Evolutionary conservation across 2,888 invertebrate genomes (phyloP).

Genomic region (Phyllotreta striolata): DNA sequence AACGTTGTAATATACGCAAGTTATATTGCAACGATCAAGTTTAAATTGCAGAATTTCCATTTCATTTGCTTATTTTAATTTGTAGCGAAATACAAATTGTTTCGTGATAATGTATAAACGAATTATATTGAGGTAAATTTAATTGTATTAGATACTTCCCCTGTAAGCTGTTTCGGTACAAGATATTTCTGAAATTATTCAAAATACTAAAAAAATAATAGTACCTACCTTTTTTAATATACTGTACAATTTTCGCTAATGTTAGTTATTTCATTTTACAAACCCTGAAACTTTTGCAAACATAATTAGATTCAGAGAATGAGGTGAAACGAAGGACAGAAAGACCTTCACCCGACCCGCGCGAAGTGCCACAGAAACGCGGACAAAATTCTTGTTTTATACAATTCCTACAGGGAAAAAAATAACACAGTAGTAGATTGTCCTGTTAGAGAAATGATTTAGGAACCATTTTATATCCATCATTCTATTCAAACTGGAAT

Average conservation of each 20-base stretch:
- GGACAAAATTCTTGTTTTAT: not conserved
- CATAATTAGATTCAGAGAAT: constrained; percentile 26
- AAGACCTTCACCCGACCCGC: constrained; percentile 10
- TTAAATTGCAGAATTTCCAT: constrained; percentile 9
- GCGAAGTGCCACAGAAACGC: not conserved
- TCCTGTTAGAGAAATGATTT: not conserved
- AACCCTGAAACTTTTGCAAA: constrained; percentile 24
- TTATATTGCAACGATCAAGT: constrained; percentile 4
- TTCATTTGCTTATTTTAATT: not conserved
- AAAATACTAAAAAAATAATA: not conserved
- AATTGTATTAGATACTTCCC: too few relatives aligned
- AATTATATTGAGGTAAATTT: too few relatives aligned
- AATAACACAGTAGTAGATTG: too few relatives aligned
- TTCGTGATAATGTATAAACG: too few relatives aligned
- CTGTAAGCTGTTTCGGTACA: too few relatives aligned
- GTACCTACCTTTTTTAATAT: not conserved
- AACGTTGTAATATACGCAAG: constrained; percentile 22
- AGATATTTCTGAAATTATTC: too few relatives aligned
- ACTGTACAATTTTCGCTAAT: constrained; percentile 4
- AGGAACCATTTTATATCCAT: constrained; percentile 8
- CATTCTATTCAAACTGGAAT: constrained; percentile 32
- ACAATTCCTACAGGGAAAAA: too few relatives aligned
- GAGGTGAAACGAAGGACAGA: constrained; percentile 21
- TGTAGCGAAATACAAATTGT: too few relatives aligned
- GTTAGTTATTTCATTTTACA: constrained; percentile 23